Conservation (phyloP, 2,113 vertebrate genomes). For the Alectura lathami region DNA sequence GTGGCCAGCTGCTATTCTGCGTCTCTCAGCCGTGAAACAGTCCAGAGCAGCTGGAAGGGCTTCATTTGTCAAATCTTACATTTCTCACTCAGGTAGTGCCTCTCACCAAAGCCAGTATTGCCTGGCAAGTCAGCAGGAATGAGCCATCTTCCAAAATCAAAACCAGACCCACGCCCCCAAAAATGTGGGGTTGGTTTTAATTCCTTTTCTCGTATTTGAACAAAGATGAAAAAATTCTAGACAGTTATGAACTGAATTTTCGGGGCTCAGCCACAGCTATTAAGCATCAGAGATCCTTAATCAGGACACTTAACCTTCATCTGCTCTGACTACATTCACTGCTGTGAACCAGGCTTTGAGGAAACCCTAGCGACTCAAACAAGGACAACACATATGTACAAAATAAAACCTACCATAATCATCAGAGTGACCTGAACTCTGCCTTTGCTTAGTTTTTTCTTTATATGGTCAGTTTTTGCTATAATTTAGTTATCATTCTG, state of each 20-base stretch:
- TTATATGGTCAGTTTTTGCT: neutral
- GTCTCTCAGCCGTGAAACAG: neutral
- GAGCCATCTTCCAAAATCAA: neutral
- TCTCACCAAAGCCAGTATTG: neutral
- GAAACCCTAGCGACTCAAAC: neutral
- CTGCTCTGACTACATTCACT: neutral
- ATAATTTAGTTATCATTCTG: neutral
- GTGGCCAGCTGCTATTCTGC: neutral
- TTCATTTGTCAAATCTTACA: neutral
- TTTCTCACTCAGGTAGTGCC: neutral
- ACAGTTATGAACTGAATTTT: neutral
- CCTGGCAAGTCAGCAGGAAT: neutral
- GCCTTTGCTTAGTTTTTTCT: neutral
- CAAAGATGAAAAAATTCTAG: neutral
- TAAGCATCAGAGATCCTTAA: neutral
- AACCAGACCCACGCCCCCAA: neutral
- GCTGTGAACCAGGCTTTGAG: neutral
- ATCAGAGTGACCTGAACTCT: neutral
- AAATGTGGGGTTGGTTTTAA: neutral
- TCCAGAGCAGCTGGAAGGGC: neutral
- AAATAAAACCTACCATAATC: neutral
- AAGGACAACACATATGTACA: neutral
- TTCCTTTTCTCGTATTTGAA: neutral
- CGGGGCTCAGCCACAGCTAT: neutral
- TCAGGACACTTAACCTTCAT: fast-evolving